These are phyloP conservation scores for Vannuccia rotundouncinata DNA, from an alignment of 2,888 invertebrate species.

Conservation along the genomic window DNA sequence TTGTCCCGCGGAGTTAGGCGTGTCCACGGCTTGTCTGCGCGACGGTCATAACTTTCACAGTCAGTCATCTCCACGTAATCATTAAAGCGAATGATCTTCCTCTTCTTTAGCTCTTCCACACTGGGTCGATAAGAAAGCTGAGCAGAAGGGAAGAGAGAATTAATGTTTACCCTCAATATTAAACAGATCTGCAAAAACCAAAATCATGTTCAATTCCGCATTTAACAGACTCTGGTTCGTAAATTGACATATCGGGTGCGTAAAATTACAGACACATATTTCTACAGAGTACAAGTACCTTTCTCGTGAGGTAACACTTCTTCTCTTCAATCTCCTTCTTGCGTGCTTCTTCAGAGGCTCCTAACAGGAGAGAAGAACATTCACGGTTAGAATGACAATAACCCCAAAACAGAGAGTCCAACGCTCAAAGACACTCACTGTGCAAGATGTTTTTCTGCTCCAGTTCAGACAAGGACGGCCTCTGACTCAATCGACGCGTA, in stretches of 20 bases:
- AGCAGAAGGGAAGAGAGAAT: background rate
- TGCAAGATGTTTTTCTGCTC: constrained; percentile 37
- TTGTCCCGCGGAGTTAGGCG: constrained; percentile 96
- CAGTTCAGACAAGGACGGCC: constrained; percentile 31
- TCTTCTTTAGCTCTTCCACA: constrained; percentile 92
- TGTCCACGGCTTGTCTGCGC: constrained; percentile 99
- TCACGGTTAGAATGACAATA: too few relatives aligned
- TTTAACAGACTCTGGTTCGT: too few relatives aligned
- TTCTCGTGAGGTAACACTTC: constrained; percentile 36
- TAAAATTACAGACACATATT: too few relatives aligned
- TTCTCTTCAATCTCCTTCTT: constrained; percentile 36
- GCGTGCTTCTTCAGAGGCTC: constrained; percentile 25
- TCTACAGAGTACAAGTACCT: background rate
- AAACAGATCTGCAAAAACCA: too few relatives aligned
- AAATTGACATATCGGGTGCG: too few relatives aligned
- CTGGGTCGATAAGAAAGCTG: constrained; percentile 91
- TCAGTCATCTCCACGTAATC: constrained; percentile 99
- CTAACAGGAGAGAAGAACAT: background rate
- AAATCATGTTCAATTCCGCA: too few relatives aligned
- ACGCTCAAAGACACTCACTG: constrained; percentile 25
- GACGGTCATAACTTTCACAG: constrained; percentile 89
- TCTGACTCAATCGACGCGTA: constrained; percentile 35
- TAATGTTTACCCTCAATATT: background rate
- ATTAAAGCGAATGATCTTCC: constrained; percentile 97
- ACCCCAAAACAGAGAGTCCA: background rate